These are phyloP conservation scores for Belgica antarctica DNA, from an alignment of 2,888 invertebrate genomes.

Conservation along the genomic window DNA sequence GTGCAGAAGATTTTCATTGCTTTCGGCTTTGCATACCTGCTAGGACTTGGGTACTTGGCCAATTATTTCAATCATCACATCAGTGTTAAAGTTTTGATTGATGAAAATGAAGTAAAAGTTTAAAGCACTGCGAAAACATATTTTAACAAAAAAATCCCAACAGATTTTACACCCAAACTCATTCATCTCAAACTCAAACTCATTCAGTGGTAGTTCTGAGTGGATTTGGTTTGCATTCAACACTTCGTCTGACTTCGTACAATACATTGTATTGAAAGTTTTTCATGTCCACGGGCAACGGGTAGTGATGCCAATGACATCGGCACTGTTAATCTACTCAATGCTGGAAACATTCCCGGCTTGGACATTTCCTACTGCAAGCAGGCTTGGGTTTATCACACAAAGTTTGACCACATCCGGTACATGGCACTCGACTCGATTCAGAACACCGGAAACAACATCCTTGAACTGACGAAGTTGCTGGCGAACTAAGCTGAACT, in stretches of 20 bases:
- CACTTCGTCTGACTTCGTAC: neutral
- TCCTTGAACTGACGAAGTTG: constrained; percentile 69
- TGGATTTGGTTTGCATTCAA: constrained; percentile 30
- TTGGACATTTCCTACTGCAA: constrained; percentile 89
- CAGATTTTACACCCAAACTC: neutral
- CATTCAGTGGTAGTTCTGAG: constrained; percentile 10
- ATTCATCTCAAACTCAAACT: constrained; percentile 27
- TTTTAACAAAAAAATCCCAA: neutral
- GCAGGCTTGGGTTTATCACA: constrained; percentile 90
- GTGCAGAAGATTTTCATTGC: neutral
- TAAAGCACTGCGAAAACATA: neutral
- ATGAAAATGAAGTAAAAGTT: neutral
- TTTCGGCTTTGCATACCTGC: neutral
- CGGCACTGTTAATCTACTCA: neutral
- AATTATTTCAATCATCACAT: neutral
- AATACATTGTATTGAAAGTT: neutral
- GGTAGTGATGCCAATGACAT: constrained; percentile 35
- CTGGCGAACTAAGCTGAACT: constrained; percentile 56
- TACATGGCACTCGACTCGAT: constrained; percentile 77
- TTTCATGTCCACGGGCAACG: neutral
- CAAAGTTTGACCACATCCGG: constrained; percentile 75
- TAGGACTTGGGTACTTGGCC: neutral
- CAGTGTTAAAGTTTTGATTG: neutral
- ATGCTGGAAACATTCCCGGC: constrained; percentile 70
- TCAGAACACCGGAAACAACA: constrained; percentile 88